Conservation (phyloP, 2,888 invertebrate species). For the Amphipoea lucens region DNA sequence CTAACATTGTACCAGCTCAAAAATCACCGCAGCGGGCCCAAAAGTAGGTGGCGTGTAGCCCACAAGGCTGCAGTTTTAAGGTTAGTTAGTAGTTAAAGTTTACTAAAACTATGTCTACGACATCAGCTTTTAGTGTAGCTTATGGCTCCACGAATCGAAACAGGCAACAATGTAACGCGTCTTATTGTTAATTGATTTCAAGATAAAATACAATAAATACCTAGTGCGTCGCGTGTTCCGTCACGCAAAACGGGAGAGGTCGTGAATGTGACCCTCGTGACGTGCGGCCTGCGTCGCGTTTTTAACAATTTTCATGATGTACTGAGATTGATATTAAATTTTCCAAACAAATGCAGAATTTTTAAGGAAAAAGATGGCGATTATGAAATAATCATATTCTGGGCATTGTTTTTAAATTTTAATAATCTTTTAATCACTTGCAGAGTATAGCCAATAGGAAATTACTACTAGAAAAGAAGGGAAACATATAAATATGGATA, state of each 20-base stretch:
- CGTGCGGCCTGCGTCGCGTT: neutral
- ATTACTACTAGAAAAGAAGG: neutral
- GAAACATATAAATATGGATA: neutral
- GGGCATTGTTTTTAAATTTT: neutral
- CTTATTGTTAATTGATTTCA: neutral
- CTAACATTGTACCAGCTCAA: neutral
- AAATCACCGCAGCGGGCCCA: neutral
- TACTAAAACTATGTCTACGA: neutral
- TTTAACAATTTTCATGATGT: slow-evolving; percentile 21
- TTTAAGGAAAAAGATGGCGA: neutral
- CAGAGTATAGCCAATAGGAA: too few relatives aligned
- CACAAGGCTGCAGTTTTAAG: neutral
- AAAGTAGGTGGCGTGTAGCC: neutral
- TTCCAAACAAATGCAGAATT: neutral
- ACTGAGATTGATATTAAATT: neutral
- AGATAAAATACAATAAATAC: slow-evolving; percentile 16
- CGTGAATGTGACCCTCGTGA: slow-evolving; percentile 32
- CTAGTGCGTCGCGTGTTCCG: slow-evolving; percentile 29
- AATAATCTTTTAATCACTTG: neutral
- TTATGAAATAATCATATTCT: neutral
- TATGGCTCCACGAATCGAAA: neutral
- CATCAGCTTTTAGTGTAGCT: neutral
- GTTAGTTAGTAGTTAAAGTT: neutral
- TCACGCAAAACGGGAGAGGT: slow-evolving; percentile 40
- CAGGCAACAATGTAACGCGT: slow-evolving; percentile 8